phyloP scores from a whole-genome alignment of 2,797 vertebrate species.

The Amazonetta brasiliensis region DNA sequence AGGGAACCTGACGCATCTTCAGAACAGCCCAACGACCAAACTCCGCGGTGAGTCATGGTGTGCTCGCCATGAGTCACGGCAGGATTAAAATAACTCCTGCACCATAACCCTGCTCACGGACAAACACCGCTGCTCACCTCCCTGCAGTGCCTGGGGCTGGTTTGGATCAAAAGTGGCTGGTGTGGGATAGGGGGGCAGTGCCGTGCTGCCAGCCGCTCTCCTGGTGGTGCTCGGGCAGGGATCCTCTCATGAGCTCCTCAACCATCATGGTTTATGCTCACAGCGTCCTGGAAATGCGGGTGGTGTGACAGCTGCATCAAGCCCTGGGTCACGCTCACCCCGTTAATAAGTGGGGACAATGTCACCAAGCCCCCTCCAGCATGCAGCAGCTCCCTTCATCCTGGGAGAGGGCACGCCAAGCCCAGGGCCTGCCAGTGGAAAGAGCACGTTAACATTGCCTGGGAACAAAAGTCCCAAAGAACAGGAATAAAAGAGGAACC shows the following conservation, averaged over 20 bases:
- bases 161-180: not conserved
- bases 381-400: too few species aligned
- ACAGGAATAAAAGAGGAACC: not conserved
- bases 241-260: not conserved
- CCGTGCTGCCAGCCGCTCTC: not conserved
- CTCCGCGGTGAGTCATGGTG: not conserved
- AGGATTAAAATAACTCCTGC: not conserved
- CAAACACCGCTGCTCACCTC: fast-evolving
- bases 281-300: not conserved
- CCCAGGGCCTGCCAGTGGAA: not conserved
- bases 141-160: fast-evolving
- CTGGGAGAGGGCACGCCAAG: not conserved
- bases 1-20: conserved; percentile 5
- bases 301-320: not conserved
- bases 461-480: not conserved
- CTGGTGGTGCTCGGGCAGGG: fast-evolving
- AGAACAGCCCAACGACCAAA: not conserved
- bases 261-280: fast-evolving
- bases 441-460: fast-evolving
- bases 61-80: not conserved
- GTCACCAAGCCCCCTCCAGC: fast-evolving
- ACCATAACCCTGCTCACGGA: not conserved
- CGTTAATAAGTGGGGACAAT: not conserved
- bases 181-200: not conserved
- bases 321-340: not conserved